Percentiles rank a stretch among this genome's conserved stretches.
phyloP scores from a whole-genome alignment of 2,797 vertebrate genomes.

The Mormyrops boulengeri region DNA sequence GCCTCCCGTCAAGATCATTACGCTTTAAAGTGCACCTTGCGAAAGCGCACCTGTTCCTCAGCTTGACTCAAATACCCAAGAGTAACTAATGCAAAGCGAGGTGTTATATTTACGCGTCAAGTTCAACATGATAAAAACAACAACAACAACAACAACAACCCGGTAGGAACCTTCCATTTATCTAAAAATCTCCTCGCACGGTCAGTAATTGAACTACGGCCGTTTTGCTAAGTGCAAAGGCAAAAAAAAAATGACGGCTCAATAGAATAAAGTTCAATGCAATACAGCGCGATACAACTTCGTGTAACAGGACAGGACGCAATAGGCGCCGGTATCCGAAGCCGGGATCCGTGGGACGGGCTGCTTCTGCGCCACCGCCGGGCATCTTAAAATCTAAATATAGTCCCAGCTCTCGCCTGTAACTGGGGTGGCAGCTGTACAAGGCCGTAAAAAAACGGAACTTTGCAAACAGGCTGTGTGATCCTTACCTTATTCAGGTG shows the following conservation, averaged over 20 bases:
- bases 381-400: constrained; percentile 66
- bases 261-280: not conserved
- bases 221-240: not conserved
- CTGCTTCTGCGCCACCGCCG: not conserved
- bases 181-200: not conserved
- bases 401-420: constrained; percentile 36
- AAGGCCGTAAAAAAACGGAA: not conserved
- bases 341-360: not conserved
- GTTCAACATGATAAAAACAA: not conserved
- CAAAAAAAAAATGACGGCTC: not conserved
- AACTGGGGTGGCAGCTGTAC: not conserved
- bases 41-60: not conserved
- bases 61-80: not conserved
- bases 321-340: too few species aligned
- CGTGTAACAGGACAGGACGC: not conserved
- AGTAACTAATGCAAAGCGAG: not conserved
- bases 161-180: not conserved
- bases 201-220: not conserved
- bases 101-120: not conserved
- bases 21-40: not conserved
- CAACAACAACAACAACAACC: not conserved
- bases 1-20: not conserved
- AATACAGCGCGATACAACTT: not conserved
- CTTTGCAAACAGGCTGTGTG: not conserved
- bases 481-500: constrained; percentile 79